Conservation (phyloP, 2,797 vertebrate genomes). For the Coendou prehensilis region DNA sequence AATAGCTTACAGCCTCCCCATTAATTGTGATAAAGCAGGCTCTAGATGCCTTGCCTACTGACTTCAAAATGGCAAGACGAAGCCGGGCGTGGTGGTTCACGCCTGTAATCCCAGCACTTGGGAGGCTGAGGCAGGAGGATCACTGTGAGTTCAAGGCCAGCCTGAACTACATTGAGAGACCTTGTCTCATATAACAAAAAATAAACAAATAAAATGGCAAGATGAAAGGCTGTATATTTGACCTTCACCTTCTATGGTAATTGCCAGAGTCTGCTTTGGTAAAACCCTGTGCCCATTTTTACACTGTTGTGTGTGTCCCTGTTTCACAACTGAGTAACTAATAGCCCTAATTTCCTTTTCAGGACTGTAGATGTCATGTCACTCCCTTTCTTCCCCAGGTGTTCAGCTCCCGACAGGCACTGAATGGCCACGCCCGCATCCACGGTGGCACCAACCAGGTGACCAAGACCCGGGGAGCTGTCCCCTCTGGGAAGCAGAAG, state of each 20-base stretch:
- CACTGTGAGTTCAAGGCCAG: not conserved
- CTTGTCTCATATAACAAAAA: not conserved
- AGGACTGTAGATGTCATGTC: slow-evolving; percentile 83
- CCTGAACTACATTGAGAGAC: not conserved
- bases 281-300: not conserved
- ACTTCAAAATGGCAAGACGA: not conserved
- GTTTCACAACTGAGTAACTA: slow-evolving; percentile 76
- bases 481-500: slow-evolving; percentile 88
- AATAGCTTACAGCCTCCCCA: not conserved
- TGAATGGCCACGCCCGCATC: slow-evolving; percentile 91
- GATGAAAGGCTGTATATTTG: not conserved
- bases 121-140: not conserved
- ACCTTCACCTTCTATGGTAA: not conserved
- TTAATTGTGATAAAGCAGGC: not conserved
- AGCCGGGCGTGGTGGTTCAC: not conserved
- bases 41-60: not conserved
- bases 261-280: not conserved
- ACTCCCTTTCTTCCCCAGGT: slow-evolving; percentile 86
- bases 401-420: slow-evolving; percentile 91
- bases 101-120: not conserved
- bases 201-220: not conserved
- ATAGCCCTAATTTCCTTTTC: slow-evolving; percentile 84
- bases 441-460: slow-evolving; percentile 90
- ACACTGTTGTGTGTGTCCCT: slow-evolving; percentile 61
- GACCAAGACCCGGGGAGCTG: slow-evolving; percentile 86